Evolutionary conservation across 2,888 invertebrate genomes (phyloP).

Genomic region (Leptopilina syphax): DNA sequence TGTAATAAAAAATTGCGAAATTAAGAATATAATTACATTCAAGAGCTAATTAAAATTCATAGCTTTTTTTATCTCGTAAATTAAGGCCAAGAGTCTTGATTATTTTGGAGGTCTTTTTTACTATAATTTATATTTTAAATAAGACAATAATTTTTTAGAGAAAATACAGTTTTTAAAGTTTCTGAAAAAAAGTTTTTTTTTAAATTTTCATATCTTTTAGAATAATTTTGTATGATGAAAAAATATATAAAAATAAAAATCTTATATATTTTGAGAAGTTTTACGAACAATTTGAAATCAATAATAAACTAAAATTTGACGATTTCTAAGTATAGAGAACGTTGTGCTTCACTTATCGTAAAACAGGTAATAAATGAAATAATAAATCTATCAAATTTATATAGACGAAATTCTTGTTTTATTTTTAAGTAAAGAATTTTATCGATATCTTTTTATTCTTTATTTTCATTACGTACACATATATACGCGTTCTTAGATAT

Average conservation of each 20-base stretch:
- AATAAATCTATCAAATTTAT: not conserved
- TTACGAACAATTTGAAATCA: not conserved
- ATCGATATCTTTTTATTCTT: not conserved
- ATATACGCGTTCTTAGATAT: no score
- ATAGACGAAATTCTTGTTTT: not conserved
- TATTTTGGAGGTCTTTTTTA: not conserved
- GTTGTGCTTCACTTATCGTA: not conserved
- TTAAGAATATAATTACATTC: conserved; percentile 7
- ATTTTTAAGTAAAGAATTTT: not conserved
- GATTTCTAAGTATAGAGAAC: not conserved
- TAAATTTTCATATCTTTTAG: not conserved
- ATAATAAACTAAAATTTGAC: not conserved
- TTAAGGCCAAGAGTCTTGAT: not conserved
- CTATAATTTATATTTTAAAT: not conserved
- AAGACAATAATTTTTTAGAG: not conserved
- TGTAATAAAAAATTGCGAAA: not conserved
- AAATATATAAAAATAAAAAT: not conserved
- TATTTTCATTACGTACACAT: not conserved
- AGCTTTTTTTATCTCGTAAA: not conserved
- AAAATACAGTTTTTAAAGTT: not conserved
- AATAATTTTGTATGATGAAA: not conserved
- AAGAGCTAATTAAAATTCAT: conserved; percentile 11
- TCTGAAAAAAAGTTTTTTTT: not conserved
- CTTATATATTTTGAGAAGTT: not conserved
- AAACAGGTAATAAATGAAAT: conserved; percentile 1